Percentiles rank a stretch among this genome's conserved stretches.
These are phyloP conservation scores for Momotus momota DNA, from an alignment of 2,797 vertebrate genomes.

Conservation along the genomic window DNA sequence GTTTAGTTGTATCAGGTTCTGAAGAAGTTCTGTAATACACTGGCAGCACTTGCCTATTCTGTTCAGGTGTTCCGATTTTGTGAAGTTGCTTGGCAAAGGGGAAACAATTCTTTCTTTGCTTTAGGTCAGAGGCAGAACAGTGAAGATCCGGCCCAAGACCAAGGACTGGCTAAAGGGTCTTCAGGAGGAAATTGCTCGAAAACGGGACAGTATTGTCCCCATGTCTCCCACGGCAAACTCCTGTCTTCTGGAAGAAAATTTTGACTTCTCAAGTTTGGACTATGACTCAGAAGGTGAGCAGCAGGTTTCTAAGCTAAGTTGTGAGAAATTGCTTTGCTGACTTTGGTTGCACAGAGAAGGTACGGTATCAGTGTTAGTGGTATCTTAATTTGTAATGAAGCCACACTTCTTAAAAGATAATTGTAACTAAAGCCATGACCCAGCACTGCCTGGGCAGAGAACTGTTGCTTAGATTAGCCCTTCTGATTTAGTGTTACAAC, in stretches of 20 bases:
- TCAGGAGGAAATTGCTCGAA: conserved; percentile 78
- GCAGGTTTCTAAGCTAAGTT: background rate
- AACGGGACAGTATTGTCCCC: conserved; percentile 75
- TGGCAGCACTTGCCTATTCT: background rate
- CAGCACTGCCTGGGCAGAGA: background rate
- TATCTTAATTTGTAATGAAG: background rate
- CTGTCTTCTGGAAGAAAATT: conserved; percentile 82
- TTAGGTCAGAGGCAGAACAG: conserved; percentile 79
- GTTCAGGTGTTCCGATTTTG: background rate
- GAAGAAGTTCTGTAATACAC: background rate
- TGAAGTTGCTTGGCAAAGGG: background rate
- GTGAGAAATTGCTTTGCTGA: background rate
- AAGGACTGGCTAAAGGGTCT: conserved; percentile 82
- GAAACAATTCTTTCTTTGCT: background rate
- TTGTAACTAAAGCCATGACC: background rate
- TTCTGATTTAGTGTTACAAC: background rate
- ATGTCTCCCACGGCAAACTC: conserved; percentile 83
- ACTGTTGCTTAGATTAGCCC: background rate
- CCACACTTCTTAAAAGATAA: background rate
- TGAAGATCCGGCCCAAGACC: conserved; percentile 81
- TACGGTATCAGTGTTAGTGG: background rate
- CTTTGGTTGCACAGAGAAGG: background rate
- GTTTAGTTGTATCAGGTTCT: background rate
- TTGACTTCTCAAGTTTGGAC: conserved; percentile 82
- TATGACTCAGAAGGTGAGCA: conserved; percentile 82